Evolutionary conservation across 2,113 vertebrate genomes (phyloP).

Genomic region (Barnardius zonarius): DNA sequence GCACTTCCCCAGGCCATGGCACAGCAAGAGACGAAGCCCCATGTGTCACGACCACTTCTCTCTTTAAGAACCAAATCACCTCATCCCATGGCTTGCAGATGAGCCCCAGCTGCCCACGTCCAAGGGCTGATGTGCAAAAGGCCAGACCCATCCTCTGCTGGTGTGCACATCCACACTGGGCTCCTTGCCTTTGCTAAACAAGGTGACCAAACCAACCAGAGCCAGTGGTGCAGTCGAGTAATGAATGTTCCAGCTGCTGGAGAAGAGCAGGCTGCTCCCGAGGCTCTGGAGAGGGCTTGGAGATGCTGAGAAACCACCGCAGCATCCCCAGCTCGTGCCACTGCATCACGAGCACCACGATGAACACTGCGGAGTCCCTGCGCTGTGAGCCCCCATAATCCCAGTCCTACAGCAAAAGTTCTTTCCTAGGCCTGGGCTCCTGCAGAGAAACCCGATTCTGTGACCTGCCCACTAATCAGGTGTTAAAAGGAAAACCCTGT

Average conservation of each 20-base stretch:
- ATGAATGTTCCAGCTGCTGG: background rate
- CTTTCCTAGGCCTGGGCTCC: background rate
- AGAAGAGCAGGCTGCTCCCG: background rate
- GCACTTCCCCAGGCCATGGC: background rate
- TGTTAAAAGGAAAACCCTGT: background rate
- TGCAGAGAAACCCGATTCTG: background rate
- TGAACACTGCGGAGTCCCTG: accelerated
- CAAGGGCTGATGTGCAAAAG: background rate
- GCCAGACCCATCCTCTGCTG: background rate
- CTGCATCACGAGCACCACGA: background rate
- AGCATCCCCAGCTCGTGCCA: background rate
- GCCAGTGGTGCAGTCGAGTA: background rate
- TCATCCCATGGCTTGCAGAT: accelerated
- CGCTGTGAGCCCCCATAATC: background rate
- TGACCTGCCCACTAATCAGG: background rate
- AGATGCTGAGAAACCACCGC: background rate
- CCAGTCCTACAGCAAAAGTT: background rate
- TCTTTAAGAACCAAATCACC: background rate
- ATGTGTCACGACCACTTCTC: background rate
- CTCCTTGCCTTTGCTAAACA: background rate
- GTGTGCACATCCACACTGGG: background rate
- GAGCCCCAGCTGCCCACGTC: background rate
- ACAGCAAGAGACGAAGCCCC: background rate
- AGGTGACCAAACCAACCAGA: background rate
- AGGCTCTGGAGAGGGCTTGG: background rate